Base-by-base conservation (phyloP, 2,113 vertebrate genomes). In the Colius striatus region DNA sequence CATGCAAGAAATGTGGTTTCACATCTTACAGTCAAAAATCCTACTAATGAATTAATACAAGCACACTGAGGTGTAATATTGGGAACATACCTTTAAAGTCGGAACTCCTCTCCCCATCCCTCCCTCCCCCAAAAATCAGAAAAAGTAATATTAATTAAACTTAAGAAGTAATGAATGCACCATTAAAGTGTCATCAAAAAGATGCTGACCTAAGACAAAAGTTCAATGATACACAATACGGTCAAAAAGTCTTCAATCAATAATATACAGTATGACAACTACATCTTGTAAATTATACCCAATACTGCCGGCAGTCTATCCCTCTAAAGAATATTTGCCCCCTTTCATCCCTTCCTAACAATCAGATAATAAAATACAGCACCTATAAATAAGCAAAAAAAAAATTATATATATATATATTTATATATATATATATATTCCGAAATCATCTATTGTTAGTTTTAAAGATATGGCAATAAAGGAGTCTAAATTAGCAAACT, bases 281-380 rank as follows among this genome's bases (percentile, higher is more conserved):
- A 99, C 98, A 99, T 98, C 98, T 99, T 98, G 99, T 99, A 99
- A 99, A 99, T 99, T 99, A 99, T 99, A 99, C 98, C 99, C 99
- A 99, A 99, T 99, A 99, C 99, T 99, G 99, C 99, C 99, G 99
- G 99, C 99, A 99, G 99, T 99, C 99, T 99, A 99, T 99, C 99
- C 98, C 98, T 99, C 99, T 99, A 99, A 98, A 98, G 98, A 98
- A 98, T 98, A 99, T 98, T 99, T 99, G 98, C 98, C 98, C 98
- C 98, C 98, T 98, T 98, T 98, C 98, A 99, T 99, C 98, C 98
- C 98, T 99, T 99, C 98, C 98, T 99, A 98, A 98, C 98, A 98
- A 98, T 98, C 98, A 99, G 98, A 99, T 99, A 98, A 99, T 98
- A 98, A 99, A 99, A 99, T 99, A 99, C 98, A 99, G 99, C 99